Evolutionary conservation across 2,113 vertebrate species (phyloP).

Genomic region (Mystacornis crossleyi): DNA sequence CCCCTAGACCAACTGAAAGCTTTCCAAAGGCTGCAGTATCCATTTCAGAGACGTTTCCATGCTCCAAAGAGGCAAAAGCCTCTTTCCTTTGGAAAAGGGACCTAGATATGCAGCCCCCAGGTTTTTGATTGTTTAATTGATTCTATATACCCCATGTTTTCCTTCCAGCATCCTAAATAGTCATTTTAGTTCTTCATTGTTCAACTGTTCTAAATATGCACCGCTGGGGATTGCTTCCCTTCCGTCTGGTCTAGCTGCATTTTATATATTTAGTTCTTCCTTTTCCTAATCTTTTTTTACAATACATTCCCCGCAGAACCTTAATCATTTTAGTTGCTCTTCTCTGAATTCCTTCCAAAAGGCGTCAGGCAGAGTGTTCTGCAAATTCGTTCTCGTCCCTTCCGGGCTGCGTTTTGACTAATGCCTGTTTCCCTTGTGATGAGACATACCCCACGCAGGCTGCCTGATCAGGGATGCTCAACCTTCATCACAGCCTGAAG

Average conservation of each 20-base stretch:
- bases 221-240: background rate
- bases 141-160: background rate
- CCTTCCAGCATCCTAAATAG: background rate
- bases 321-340: slow-evolving; percentile 43
- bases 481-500: background rate
- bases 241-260: slow-evolving; percentile 2
- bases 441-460: background rate
- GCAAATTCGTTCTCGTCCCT: background rate
- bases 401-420: slow-evolving; percentile 3
- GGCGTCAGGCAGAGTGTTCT: background rate
- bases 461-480: background rate
- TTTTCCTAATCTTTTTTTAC: slow-evolving; percentile 37
- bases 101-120: background rate
- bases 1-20: background rate
- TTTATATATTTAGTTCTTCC: slow-evolving; percentile 26
- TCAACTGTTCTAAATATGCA: background rate
- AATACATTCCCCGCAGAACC: slow-evolving; percentile 34
- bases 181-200: background rate
- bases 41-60: background rate
- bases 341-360: slow-evolving; percentile 50
- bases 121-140: background rate
- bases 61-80: background rate
- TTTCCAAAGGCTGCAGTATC: background rate
- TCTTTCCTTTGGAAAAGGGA: background rate
- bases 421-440: background rate